Evolutionary conservation across 2,888 invertebrate genomes (phyloP), one percentile per base, ranked within the genome.

Genomic region (Andrena haemorrhoa): DNA sequence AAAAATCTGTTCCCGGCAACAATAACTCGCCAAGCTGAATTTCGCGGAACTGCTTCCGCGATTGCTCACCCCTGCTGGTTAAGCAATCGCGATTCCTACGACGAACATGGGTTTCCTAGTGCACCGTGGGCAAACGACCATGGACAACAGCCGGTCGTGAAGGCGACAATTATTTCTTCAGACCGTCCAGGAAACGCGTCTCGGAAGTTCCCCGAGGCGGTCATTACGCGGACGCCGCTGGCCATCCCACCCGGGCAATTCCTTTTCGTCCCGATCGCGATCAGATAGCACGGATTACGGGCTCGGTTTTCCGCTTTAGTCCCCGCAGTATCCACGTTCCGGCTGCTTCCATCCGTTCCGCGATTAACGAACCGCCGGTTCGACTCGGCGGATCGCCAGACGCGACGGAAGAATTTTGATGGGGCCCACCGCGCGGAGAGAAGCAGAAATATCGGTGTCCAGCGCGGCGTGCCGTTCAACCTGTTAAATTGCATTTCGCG

Each of bases 401-500:
- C 68, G 61, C 68, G 61, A 31, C 49, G 72, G 56, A 60, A 73
- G 74, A 83, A 87, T 85, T 85, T 82, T 83, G 76, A 81, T 76
- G 74, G 75, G 72, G 78, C 64, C 41, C 41, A 23, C 63, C 68
- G 49, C 23, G 31, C 47, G 71, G 35, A 33, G 58, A 73, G 64
- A 73, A 65, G 58, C 51, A 51, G 51, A 41, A 72, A 73, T 73
- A 73, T 73, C 63, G 56, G 23, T 23, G 23, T 58, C n/a, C 35
- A 20, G 41, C 53, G 61, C 47, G 75, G 31, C 65, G 58, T 23
- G 23, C 56, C 10, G 56, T 64, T 58, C 64, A 65, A 73, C 76
- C 80, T 86, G 75, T 83, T 86, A 76, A 74, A 81, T 83, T 86
- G 78, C 80, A 64, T 72, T 72, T 83, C 72, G 80, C 71, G 68